phyloP scores from a whole-genome alignment of 2,797 vertebrate species.

The Poecilia velifera region DNA sequence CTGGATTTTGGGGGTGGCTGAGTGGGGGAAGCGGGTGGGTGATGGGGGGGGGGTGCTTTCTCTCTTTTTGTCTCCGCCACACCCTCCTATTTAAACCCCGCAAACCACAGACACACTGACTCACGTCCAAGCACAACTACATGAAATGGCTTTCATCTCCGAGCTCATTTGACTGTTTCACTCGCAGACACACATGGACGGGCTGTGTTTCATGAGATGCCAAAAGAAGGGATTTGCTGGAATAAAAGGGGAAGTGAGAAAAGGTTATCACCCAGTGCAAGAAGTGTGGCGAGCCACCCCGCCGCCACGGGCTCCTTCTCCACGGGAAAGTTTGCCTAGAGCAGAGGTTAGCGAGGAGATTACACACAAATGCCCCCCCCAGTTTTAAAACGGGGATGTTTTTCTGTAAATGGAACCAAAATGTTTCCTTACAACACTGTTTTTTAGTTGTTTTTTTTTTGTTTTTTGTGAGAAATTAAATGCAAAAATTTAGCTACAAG shows the following conservation, averaged over 20 bases:
- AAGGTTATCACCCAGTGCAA: conserved; percentile 57
- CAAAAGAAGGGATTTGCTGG: conserved; percentile 69
- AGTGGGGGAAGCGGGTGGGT: conserved; percentile 6
- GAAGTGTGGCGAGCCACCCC: conserved; percentile 32
- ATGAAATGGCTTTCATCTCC: conserved; percentile 62
- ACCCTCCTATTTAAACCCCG: conserved; percentile 38
- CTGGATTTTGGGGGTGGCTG: conserved; percentile 31
- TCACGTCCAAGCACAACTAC: conserved; percentile 40
- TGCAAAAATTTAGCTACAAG: not conserved
- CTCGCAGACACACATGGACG: conserved; percentile 57
- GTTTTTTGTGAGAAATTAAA: not conserved
- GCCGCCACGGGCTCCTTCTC: conserved; percentile 41
- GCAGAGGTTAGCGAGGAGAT: conserved; percentile 46
- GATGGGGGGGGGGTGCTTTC: conserved; percentile 2
- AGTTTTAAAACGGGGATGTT: not conserved
- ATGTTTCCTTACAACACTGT: not conserved
- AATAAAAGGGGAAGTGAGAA: conserved; percentile 52
- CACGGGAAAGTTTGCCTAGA: conserved; percentile 43
- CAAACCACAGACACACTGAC: conserved; percentile 35
- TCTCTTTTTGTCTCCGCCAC: conserved; percentile 35
- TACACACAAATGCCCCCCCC: conserved; percentile 44
- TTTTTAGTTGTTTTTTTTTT: not conserved
- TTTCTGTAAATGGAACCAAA: not conserved
- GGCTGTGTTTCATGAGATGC: conserved; percentile 64
- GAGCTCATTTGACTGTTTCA: conserved; percentile 61